Conservation (phyloP, 1,140 invertebrate genomes). For the Magallana angulata region DNA sequence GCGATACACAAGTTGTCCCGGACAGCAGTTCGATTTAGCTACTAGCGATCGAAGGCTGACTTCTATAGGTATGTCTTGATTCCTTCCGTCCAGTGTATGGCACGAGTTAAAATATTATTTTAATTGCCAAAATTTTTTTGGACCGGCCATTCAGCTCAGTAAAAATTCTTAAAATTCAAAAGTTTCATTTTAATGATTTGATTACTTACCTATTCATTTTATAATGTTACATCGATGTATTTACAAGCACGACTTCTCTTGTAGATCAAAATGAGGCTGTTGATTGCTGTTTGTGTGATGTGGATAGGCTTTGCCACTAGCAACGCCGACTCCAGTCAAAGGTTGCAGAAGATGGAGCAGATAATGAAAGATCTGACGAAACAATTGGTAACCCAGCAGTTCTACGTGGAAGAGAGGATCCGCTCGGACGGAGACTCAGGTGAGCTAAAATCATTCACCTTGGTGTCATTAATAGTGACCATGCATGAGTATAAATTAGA, state of each 20-base stretch:
- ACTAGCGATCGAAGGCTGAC: slow-evolving; percentile 28
- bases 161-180: too few relatives aligned
- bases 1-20: background rate
- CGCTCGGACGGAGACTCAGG: slow-evolving; percentile 66
- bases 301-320: background rate
- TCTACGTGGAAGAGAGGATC: slow-evolving; percentile 65
- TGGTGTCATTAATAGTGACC: too few relatives aligned
- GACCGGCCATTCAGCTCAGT: too few relatives aligned
- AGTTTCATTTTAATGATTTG: too few relatives aligned
- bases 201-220: too few relatives aligned
- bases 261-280: background rate
- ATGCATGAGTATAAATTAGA: too few relatives aligned
- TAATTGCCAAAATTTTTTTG: too few relatives aligned
- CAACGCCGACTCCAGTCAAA: background rate
- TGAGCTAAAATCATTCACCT: background rate
- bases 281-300: background rate
- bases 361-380: slow-evolving; percentile 53
- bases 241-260: too few relatives aligned
- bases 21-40: slow-evolving; percentile 16
- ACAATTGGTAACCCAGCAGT: slow-evolving; percentile 68
- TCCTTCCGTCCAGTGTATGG: background rate
- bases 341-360: slow-evolving; percentile 36
- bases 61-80: background rate
- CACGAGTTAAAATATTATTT: too few relatives aligned
- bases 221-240: too few relatives aligned